phyloP scores from a whole-genome alignment of 2,888 invertebrate species.

The Trissolcus japonicus region DNA sequence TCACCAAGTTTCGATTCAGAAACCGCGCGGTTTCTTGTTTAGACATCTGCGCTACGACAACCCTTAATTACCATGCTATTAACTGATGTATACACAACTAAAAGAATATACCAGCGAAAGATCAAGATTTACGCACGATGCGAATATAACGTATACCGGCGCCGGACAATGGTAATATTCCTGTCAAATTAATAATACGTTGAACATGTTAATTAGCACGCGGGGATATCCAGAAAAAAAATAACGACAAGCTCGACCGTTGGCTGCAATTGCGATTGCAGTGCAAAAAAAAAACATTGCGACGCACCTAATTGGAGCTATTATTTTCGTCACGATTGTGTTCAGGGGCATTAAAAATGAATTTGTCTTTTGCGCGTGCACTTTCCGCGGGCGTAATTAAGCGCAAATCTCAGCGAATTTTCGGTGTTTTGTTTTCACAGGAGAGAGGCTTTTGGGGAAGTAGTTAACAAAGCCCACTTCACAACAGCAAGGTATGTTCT shows the following conservation, averaged over 20 bases:
- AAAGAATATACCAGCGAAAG: constrained; percentile 20
- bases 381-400: constrained; percentile 33
- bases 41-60: constrained; percentile 46
- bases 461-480: constrained; percentile 57
- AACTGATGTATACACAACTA: constrained; percentile 23
- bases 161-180: constrained; percentile 17
- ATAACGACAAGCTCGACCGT: neutral
- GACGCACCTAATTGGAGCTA: constrained; percentile 16
- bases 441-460: constrained; percentile 41
- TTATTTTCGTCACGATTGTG: constrained; percentile 19
- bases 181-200: constrained; percentile 40
- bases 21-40: constrained; percentile 39
- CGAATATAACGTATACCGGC: constrained; percentile 23
- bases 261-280: constrained; percentile 6
- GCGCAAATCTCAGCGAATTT: constrained; percentile 42
- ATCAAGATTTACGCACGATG: constrained; percentile 36
- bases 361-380: constrained; percentile 12
- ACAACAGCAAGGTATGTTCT: constrained; percentile 48
- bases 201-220: constrained; percentile 23
- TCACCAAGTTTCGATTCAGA: constrained; percentile 32
- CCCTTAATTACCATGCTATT: constrained; percentile 36
- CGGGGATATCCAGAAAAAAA: no score
- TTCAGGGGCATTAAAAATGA: constrained; percentile 7
- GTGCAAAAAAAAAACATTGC: neutral
- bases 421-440: constrained; percentile 48